Percentiles rank a stretch among this genome's conserved stretches.
These are phyloP conservation scores for Glossophaga mutica DNA, from an alignment of 2,797 vertebrate species.

Conservation along the genomic window DNA sequence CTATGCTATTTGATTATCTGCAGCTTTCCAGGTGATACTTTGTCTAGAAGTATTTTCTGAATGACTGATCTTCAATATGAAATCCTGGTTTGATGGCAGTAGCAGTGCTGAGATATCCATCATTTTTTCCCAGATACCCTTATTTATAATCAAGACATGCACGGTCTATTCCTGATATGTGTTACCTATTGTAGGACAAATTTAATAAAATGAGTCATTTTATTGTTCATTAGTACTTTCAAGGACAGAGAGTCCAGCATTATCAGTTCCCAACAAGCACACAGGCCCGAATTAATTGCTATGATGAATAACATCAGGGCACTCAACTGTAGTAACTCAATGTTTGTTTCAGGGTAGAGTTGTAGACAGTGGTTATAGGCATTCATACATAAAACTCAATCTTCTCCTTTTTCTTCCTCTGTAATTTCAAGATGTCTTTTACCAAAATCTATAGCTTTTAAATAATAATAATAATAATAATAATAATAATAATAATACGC, in stretches of 20 bases:
- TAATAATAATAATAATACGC: neutral
- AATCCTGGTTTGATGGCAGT: neutral
- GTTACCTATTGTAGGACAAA: neutral
- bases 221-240: slow-evolving; percentile 20
- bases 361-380: neutral
- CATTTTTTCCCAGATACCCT: neutral
- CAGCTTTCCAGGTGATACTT: neutral
- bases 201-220: slow-evolving; percentile 41
- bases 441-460: neutral
- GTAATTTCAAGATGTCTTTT: neutral
- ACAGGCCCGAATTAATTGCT: neutral
- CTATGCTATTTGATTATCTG: neutral
- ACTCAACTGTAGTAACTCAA: neutral
- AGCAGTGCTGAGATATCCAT: neutral
- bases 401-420: neutral
- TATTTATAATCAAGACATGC: neutral
- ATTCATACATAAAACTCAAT: neutral
- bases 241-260: neutral
- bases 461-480: neutral
- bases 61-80: neutral
- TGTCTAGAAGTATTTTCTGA: neutral
- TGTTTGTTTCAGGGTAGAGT: neutral
- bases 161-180: neutral
- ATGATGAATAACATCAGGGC: neutral
- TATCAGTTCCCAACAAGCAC: neutral